Evolutionary conservation across 1,140 invertebrate species (phyloP).

Genomic region (Thrips palmi): DNA sequence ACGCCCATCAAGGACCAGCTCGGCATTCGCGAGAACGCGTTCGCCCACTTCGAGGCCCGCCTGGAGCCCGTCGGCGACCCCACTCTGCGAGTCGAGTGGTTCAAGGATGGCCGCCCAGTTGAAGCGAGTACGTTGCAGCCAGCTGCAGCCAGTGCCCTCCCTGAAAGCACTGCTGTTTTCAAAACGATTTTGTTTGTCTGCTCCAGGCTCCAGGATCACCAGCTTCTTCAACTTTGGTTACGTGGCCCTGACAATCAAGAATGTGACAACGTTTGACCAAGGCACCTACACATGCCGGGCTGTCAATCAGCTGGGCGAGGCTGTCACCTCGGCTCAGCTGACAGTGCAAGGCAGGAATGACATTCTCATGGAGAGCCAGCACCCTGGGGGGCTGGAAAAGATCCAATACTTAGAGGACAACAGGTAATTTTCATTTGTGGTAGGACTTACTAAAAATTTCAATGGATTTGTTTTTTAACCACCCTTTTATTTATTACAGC

Average conservation of each 20-base stretch:
- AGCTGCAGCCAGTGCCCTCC: too few relatives aligned
- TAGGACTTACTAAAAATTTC: not conserved
- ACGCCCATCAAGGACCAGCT: conserved; percentile 79
- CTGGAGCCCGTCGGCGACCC: conserved; percentile 86
- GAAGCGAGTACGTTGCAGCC: conserved; percentile 67
- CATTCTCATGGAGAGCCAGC: conserved; percentile 65
- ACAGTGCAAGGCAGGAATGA: conserved; percentile 72
- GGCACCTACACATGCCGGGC: conserved; percentile 83
- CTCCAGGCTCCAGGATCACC: conserved; percentile 65
- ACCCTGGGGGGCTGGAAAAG: conserved; percentile 70
- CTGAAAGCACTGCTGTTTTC: too few relatives aligned
- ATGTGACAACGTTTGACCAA: conserved; percentile 73
- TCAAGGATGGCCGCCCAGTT: conserved; percentile 77
- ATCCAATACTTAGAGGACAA: conserved; percentile 77
- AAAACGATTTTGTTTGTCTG: conserved; percentile 12
- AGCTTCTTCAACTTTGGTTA: conserved; percentile 94
- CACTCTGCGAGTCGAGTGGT: conserved; percentile 83
- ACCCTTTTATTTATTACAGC: conserved; percentile 15
- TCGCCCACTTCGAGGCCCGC: conserved; percentile 89
- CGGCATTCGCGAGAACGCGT: conserved; percentile 77
- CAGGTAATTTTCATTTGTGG: conserved; percentile 22
- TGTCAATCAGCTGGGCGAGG: conserved; percentile 73
- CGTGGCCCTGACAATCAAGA: conserved; percentile 88
- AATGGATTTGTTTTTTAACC: not conserved
- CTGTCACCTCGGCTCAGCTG: conserved; percentile 71